Percentiles rank a stretch among this genome's conserved stretches.
phyloP scores from a whole-genome alignment of 2,888 invertebrate species.

The Xanthorhoe designata region DNA sequence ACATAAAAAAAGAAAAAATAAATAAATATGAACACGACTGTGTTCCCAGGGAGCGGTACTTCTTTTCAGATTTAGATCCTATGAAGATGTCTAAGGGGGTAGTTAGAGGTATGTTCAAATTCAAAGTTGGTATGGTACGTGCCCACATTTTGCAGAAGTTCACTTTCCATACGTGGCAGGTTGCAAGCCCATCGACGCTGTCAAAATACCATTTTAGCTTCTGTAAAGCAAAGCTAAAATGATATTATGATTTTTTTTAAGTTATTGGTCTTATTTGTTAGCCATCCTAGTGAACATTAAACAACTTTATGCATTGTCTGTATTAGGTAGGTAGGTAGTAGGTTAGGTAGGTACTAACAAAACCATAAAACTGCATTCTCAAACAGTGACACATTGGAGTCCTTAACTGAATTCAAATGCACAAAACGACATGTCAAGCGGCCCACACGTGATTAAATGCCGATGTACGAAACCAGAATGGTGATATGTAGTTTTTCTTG shows the following conservation, averaged over 20 bases:
- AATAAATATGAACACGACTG: too few relatives aligned
- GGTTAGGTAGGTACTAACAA: too few relatives aligned
- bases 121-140: too few relatives aligned
- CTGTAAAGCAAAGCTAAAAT: background rate
- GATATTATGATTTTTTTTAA: background rate
- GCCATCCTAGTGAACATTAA: background rate
- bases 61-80: too few relatives aligned
- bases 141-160: too few relatives aligned
- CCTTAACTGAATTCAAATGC: conserved; percentile 32
- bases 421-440: conserved; percentile 33
- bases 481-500: conserved; percentile 32
- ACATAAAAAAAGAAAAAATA: conserved; percentile 1
- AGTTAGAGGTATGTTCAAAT: too few relatives aligned
- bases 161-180: too few relatives aligned
- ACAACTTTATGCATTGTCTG: background rate
- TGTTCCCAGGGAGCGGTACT: too few relatives aligned
- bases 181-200: too few relatives aligned
- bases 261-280: background rate
- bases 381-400: conserved; percentile 25
- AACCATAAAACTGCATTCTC: background rate
- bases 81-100: too few relatives aligned
- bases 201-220: too few relatives aligned
- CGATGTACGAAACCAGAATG: conserved; percentile 37
- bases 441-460: conserved; percentile 39
- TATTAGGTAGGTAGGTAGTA: too few relatives aligned